phyloP scores from a whole-genome alignment of 2,888 invertebrate genomes.

The Phorcus lineatus region DNA sequence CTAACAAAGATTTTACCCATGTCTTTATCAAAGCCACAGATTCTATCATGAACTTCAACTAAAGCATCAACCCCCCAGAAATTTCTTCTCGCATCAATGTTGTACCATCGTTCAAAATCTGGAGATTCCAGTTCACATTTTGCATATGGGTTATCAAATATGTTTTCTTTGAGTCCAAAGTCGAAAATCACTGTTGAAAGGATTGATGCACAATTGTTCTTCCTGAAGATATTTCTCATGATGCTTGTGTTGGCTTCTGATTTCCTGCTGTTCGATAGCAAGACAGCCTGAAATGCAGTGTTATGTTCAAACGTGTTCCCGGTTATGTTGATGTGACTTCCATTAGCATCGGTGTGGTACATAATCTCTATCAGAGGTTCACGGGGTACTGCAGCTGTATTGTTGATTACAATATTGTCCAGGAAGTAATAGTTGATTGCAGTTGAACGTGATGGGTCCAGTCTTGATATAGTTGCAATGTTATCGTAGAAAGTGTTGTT shows the following conservation, averaged over 20 bases:
- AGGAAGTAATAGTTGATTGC: background rate
- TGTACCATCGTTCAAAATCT: background rate
- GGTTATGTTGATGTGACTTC: background rate
- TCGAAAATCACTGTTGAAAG: background rate
- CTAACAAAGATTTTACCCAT: constrained; percentile 27
- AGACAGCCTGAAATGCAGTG: background rate
- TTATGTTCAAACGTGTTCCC: background rate
- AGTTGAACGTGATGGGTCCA: background rate
- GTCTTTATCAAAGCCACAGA: constrained; percentile 38
- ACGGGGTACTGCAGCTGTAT: background rate
- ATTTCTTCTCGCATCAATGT: constrained; percentile 26
- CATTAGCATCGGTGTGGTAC: background rate
- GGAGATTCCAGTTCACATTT: background rate
- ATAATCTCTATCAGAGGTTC: background rate
- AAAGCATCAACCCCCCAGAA: constrained; percentile 25
- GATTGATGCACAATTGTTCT: constrained; percentile 15
- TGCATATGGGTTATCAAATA: constrained; percentile 25
- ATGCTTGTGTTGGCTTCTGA: constrained; percentile 15
- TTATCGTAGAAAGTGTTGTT: background rate
- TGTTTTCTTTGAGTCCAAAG: constrained; percentile 27
- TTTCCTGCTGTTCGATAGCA: background rate
- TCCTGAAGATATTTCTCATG: constrained; percentile 21
- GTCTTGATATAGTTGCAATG: background rate
- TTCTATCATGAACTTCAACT: constrained; percentile 1
- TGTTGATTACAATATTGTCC: background rate